These are phyloP conservation scores for Stegophylla sp. DNA, from an alignment of 2,888 invertebrate species.

Conservation along the genomic window DNA sequence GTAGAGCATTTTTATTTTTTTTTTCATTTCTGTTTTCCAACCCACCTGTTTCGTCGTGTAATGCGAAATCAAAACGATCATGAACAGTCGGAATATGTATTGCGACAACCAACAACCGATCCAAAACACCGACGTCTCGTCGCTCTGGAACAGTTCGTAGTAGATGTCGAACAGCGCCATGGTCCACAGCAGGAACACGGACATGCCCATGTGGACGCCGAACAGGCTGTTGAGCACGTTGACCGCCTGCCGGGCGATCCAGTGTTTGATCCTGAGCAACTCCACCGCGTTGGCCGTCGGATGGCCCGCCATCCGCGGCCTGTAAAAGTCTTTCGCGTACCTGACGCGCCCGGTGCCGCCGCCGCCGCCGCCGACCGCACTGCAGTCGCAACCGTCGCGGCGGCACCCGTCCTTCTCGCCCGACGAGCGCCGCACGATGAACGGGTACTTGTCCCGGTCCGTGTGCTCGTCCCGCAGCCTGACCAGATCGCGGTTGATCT, in stretches of 20 bases:
- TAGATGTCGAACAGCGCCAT: conserved; percentile 41
- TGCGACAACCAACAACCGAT: background rate
- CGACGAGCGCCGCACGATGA: no score
- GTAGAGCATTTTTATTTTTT: no score
- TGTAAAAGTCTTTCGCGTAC: background rate
- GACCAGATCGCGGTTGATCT: conserved; percentile 35
- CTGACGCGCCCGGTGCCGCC: background rate
- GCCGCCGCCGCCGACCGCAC: no score
- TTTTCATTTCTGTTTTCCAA: no score
- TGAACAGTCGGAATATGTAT: background rate
- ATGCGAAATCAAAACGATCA: background rate
- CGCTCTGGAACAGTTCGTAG: conserved; percentile 34
- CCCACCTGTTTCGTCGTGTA: background rate
- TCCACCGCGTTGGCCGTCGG: background rate
- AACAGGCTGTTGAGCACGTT: background rate
- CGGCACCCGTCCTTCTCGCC: no score
- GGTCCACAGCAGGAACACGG: conserved; percentile 22
- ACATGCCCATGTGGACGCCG: background rate
- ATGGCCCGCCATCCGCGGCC: background rate
- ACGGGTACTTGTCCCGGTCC: no score
- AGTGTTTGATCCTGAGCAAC: background rate
- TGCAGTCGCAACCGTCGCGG: no score
- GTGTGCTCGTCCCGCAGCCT: background rate
- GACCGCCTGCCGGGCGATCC: conserved; percentile 3
- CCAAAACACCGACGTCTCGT: background rate